These are phyloP conservation scores for Fundulus diaphanus DNA, from an alignment of 2,797 vertebrate species.

Conservation along the genomic window DNA sequence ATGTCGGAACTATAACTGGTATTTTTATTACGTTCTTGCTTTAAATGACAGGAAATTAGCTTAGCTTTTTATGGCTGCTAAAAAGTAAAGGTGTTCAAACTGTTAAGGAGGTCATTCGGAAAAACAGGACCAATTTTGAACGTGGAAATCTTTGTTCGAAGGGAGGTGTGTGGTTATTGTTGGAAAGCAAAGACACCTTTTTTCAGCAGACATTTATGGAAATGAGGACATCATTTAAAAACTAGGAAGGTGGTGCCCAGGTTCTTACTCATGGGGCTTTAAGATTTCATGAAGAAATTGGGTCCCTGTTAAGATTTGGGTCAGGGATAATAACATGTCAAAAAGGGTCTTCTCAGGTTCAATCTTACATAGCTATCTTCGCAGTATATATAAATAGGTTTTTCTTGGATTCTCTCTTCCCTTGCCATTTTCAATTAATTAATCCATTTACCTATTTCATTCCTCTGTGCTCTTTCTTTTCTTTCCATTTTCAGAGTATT, in stretches of 20 bases:
- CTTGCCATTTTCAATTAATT: constrained; percentile 1
- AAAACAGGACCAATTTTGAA: neutral
- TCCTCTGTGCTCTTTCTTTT: neutral
- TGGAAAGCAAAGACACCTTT: constrained; percentile 5
- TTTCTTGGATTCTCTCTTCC: neutral
- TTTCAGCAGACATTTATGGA: neutral
- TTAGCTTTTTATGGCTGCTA: neutral
- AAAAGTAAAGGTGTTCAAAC: neutral
- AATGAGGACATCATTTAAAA: constrained; percentile 10
- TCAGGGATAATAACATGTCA: constrained; percentile 7
- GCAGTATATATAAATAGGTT: neutral
- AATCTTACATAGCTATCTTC: neutral
- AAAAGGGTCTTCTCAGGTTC: constrained; percentile 1
- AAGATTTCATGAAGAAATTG: constrained; percentile 15
- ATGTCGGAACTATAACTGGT: neutral
- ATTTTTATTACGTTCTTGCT: neutral
- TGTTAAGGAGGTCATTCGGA: neutral
- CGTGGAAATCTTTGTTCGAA: neutral
- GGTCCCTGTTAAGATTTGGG: constrained; percentile 8
- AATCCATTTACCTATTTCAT: neutral
- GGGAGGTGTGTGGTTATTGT: neutral
- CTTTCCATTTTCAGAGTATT: neutral
- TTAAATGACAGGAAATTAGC: neutral
- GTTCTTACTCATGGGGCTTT: constrained; percentile 1
- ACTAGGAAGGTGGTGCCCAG: neutral